A percentile compares a stretch with the other conserved stretches of the same genome.
Evolutionary conservation across 2,797 vertebrate species (phyloP).

Genomic region (Anguilla marmorata): DNA sequence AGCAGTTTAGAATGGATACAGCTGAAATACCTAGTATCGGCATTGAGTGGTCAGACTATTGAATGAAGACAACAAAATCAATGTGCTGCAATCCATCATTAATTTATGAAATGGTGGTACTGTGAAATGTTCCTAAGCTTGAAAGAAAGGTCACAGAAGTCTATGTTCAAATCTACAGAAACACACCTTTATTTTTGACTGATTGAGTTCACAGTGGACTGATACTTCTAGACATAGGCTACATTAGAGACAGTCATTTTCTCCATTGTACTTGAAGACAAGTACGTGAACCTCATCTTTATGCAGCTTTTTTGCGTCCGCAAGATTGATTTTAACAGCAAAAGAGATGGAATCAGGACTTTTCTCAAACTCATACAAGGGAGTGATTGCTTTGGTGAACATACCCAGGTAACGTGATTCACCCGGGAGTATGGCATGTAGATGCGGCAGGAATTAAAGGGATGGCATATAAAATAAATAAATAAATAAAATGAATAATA

Average conservation of each 20-base stretch:
- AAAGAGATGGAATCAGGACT: slow-evolving; percentile 50
- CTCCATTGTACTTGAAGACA: not conserved
- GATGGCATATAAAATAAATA: too few species aligned
- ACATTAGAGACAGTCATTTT: not conserved
- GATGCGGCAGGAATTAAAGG: too few species aligned
- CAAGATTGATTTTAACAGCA: slow-evolving; percentile 58
- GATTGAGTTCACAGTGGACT: not conserved
- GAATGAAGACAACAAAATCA: not conserved
- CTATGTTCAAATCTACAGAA: not conserved
- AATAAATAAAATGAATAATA: too few species aligned
- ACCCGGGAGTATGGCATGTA: slow-evolving; percentile 21
- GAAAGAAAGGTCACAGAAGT: not conserved
- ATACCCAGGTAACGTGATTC: slow-evolving; percentile 40
- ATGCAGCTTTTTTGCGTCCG: slow-evolving; percentile 45
- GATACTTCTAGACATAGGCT: not conserved
- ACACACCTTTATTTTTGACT: not conserved
- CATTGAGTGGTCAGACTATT: not conserved
- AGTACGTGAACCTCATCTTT: slow-evolving; percentile 56
- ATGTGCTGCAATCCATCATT: not conserved
- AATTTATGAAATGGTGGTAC: not conserved
- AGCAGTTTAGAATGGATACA: not conserved
- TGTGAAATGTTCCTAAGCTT: not conserved
- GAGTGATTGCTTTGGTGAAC: slow-evolving; percentile 46
- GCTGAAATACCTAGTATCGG: not conserved
- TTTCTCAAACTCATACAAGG: slow-evolving; percentile 35